These are phyloP conservation scores for Cheilosia pagana DNA, from an alignment of 2,888 invertebrate species.

Conservation along the genomic window DNA sequence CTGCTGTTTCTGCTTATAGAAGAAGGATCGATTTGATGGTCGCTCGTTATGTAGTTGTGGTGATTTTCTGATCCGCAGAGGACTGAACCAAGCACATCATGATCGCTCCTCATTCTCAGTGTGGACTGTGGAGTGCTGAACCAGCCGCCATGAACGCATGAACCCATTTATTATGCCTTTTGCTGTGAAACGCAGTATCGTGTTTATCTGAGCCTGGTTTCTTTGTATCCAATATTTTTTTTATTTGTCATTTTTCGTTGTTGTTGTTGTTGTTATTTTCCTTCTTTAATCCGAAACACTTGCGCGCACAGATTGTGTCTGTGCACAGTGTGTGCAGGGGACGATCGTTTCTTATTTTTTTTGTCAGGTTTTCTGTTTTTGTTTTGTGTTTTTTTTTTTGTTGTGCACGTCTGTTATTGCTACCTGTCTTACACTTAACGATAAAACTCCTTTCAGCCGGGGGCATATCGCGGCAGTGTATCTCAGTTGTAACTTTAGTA, in stretches of 20 bases:
- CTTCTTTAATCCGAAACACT: constrained; percentile 72
- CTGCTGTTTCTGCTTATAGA: constrained; percentile 27
- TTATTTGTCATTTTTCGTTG: constrained; percentile 73
- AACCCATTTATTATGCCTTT: constrained; percentile 71
- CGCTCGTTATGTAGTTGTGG: constrained; percentile 10
- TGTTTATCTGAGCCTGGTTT: constrained; percentile 37
- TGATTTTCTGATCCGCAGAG: constrained; percentile 26
- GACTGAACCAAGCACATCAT: constrained; percentile 14
- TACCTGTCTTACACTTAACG: constrained; percentile 72
- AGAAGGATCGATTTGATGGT: constrained; percentile 37
- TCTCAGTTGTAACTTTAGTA: constrained; percentile 56
- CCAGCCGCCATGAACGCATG: constrained; percentile 71
- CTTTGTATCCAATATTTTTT: constrained; percentile 80
- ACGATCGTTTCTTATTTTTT: constrained; percentile 44
- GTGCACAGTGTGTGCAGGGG: constrained; percentile 5
- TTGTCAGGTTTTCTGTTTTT: constrained; percentile 47
- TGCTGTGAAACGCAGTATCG: constrained; percentile 61
- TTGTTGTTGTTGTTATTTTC: constrained; percentile 33
- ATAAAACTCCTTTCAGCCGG: constrained; percentile 43
- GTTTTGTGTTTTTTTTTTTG: constrained; percentile 6
- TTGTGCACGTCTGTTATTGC: constrained; percentile 61
- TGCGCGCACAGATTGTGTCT: constrained; percentile 59
- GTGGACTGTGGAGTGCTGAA: constrained; percentile 24
- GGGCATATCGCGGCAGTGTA: constrained; percentile 34
- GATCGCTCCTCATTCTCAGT: not conserved